Conservation (phyloP, 2,113 vertebrate genomes). For the Pseudopipra pipra region DNA sequence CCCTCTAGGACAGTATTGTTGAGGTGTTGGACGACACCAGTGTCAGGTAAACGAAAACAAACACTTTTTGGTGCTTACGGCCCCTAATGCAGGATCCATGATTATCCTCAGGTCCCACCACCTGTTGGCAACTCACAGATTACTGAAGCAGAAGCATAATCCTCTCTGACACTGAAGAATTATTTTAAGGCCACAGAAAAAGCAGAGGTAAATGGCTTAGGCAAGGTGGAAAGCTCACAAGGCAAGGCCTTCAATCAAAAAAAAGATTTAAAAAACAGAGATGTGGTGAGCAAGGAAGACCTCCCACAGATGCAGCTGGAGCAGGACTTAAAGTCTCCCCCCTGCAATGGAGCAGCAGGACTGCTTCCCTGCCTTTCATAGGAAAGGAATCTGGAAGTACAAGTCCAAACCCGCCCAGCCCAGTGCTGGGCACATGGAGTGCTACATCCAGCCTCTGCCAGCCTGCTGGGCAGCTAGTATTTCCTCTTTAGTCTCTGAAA, state of each 20-base stretch:
- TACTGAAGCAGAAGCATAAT: background rate
- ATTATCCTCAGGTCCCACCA: background rate
- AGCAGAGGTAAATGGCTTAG: background rate
- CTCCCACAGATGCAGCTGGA: background rate
- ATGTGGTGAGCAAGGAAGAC: background rate
- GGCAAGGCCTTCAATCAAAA: background rate
- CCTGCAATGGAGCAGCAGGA: background rate
- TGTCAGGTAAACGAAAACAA: background rate
- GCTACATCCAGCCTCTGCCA: background rate
- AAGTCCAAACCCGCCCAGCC: background rate
- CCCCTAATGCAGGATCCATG: background rate
- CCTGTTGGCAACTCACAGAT: slow-evolving; percentile 19
- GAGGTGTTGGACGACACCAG: background rate
- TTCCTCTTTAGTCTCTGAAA: background rate
- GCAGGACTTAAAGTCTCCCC: background rate
- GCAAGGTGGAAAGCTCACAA: background rate
- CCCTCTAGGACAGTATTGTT: background rate
- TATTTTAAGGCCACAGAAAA: background rate
- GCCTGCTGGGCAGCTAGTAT: background rate
- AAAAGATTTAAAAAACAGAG: background rate
- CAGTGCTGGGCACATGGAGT: background rate
- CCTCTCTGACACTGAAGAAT: background rate
- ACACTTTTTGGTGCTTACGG: background rate
- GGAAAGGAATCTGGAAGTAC: slow-evolving; percentile 6
- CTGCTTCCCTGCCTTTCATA: background rate